Base-by-base conservation (phyloP, 2,113 vertebrate species). In the Calyptommatus sinebrachiatus region DNA sequence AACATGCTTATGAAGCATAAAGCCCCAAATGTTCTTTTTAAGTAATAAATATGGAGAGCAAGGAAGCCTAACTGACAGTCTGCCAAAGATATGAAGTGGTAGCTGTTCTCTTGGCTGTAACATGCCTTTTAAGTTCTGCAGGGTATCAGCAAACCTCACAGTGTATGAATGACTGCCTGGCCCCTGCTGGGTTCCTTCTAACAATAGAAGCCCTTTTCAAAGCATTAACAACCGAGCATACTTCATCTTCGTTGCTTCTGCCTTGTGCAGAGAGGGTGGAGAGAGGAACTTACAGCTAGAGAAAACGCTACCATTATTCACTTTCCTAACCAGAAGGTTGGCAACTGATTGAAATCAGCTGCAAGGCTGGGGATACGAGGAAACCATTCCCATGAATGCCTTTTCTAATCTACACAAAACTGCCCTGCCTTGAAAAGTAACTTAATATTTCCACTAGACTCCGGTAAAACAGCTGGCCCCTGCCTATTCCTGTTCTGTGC, bases 401-500 rank as follows among this genome's bases (percentile, higher is more conserved):
- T 62, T 45, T 63, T 66, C 28, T 48, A 48, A 8, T 67, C 60
- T 1, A 26, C 72, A 74, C 72, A 57, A 67, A 73, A 57, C 29
- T 74, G 28, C 53, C 26, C 62, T 70, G 41, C 65, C 35, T 71
- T 20, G 24, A 57, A 63, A 68, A n/a, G 11, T 60, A 81, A 81
- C 62, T 9, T 69, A 50, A 61, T 11, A 46, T 41, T 46, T 14
- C 6, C 24, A 70, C 63, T 41, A 61, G 46, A 70, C 28, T 70
- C 66, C 70, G 65, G 53, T 81, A 70, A 81, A 76, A 70, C 79
- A 46, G 67, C 53, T 70, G 57, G 8, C 62, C 73, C 31, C 79
- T 62, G 79, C 77, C 83, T 73, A 53, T 57, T 73, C 83, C 71
- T 75, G 35, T 65, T 29, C 66, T 21, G 8, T 80, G 73, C 41